phyloP scores from a whole-genome alignment of 1,140 invertebrate species.

The Ptiloglossa arizonensis region DNA sequence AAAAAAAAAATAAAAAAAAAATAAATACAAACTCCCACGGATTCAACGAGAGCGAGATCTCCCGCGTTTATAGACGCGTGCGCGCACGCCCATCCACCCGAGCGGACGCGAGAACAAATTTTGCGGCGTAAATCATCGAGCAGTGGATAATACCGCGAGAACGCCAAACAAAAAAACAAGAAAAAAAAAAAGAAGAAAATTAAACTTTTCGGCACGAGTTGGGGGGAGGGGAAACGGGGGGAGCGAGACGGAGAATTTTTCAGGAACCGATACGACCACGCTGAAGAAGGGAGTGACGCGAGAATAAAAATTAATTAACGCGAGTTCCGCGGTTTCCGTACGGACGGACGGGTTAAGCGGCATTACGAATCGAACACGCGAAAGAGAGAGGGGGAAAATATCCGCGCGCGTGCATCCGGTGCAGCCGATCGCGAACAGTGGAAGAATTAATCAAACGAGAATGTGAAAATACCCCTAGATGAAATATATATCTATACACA shows the following conservation, averaged over 20 bases:
- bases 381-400: too few relatives aligned
- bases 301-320: conserved; percentile 36
- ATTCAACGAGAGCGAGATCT: neutral
- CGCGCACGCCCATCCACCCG: conserved; percentile 42
- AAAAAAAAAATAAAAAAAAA: too few relatives aligned
- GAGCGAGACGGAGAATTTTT: too few relatives aligned
- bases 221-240: too few relatives aligned
- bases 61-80: too few relatives aligned
- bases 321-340: neutral
- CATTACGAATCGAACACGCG: conserved; percentile 10
- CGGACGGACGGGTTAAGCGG: conserved; percentile 8
- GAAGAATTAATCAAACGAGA: neutral
- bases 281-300: too few relatives aligned
- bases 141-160: too few relatives aligned
- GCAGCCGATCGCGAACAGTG: neutral
- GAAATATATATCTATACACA: too few relatives aligned
- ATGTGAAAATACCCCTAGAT: too few relatives aligned
- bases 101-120: conserved; percentile 1
- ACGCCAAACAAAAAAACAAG: neutral
- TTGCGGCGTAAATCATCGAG: too few relatives aligned
- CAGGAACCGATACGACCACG: too few relatives aligned
- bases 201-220: neutral
- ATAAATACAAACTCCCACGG: too few relatives aligned
- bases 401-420: conserved; percentile 20
- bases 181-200: neutral